These are phyloP conservation scores for Hemitrygon akajei DNA, from an alignment of 2,797 vertebrate species.

Conservation along the genomic window DNA sequence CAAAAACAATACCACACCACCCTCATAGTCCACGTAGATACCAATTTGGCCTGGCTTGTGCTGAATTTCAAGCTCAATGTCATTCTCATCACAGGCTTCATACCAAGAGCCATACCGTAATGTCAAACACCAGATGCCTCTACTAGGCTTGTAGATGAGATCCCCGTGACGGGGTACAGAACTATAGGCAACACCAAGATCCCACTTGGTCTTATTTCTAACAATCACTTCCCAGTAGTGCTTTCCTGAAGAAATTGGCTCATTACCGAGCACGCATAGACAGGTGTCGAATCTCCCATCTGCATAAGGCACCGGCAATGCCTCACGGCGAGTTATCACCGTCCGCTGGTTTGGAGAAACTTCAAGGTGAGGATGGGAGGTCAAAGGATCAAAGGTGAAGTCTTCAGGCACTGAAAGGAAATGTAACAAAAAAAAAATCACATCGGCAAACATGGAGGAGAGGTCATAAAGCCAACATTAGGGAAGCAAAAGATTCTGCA, in stretches of 20 bases:
- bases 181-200: neutral
- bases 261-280: slow-evolving; percentile 17
- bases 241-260: neutral
- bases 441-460: neutral
- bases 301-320: neutral
- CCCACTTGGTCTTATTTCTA: slow-evolving; percentile 1
- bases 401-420: slow-evolving; percentile 2
- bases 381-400: slow-evolving; percentile 9
- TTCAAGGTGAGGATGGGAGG: neutral
- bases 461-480: neutral
- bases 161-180: neutral
- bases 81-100: neutral
- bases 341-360: neutral
- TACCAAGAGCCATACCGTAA: neutral
- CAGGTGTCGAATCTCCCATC: neutral
- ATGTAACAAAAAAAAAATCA: neutral
- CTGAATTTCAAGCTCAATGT: neutral
- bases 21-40: slow-evolving; percentile 22
- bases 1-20: neutral
- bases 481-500: no score
- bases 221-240: slow-evolving; percentile 18
- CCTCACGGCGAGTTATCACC: neutral
- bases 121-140: slow-evolving; percentile 11
- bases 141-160: neutral
- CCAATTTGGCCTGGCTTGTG: neutral